Base-by-base conservation (phyloP, 2,797 vertebrate species). In the Nyctalus aviator region DNA sequence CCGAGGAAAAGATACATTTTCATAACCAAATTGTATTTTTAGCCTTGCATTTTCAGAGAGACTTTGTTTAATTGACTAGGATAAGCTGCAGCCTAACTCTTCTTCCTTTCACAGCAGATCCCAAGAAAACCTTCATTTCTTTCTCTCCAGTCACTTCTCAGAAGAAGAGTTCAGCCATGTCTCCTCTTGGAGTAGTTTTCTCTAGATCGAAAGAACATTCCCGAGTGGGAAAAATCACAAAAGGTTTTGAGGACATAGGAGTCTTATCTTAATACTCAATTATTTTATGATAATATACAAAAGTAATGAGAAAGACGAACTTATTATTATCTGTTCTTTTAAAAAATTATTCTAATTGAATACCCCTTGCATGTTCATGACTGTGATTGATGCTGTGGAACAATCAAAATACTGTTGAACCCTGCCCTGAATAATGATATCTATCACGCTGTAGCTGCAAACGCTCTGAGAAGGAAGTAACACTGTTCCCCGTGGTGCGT, bases 141-240 rank as follows among this genome's bases (percentile, higher is more conserved):
- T 89, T 93, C 92, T 84, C 62, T 82, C 55, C 66, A 46, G 37
- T 88, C 21, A 84, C 23, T 78, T 83, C 55, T 83, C 75, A 75
- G 53, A 84, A 77, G 35, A 23, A 92, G 17, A 72, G 20, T 68
- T 84, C 23, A 68, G 48, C 1, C 15, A 17, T 41, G 59, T 35
- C 17, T 18, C 1, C 30, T 73, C 5, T 82, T 81, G 44, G 55
- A 21, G 37, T 69, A 18, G 3, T 84, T 84, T 87, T 77, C 75
- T 82, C 50, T 50, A 5, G 46, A 8, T 50, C 41, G 10, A 84
- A 82, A 55, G 32, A 81, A 62, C 68, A 23, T 72, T 90, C 41
- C n/a, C 11, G 55, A 85, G 14, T 5, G 8, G 17, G 21, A 8
- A 64, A 66, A 59, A 50, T n/a, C 27, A 59, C 18, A 84, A 10